phyloP scores from a whole-genome alignment of 2,113 vertebrate genomes.

The Nothoprocta pentlandii region DNA sequence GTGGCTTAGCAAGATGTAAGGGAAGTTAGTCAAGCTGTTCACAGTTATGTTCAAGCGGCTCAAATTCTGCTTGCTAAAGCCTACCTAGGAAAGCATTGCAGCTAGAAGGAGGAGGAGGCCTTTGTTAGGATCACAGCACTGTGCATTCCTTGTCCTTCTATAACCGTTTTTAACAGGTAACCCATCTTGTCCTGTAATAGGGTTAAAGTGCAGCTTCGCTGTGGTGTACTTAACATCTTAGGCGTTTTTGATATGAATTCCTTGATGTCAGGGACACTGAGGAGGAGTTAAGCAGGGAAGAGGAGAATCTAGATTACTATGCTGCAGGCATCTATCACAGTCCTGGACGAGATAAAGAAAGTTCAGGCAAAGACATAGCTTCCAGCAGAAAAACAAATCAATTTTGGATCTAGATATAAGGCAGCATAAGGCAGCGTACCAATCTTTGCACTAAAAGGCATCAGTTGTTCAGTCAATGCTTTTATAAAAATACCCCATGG shows the following conservation, averaged over 20 bases:
- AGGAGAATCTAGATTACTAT: not conserved
- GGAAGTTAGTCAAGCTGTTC: not conserved
- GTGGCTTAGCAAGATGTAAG: not conserved
- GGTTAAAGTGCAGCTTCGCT: not conserved
- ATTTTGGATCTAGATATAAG: conserved; percentile 38
- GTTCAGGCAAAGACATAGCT: conserved; percentile 20
- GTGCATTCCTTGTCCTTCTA: not conserved
- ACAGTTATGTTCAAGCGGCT: not conserved
- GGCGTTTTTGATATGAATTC: not conserved
- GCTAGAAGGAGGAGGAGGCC: not conserved
- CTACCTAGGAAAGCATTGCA: not conserved
- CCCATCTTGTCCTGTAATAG: not conserved
- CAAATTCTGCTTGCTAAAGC: not conserved
- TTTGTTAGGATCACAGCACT: not conserved
- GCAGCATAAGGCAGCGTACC: not conserved
- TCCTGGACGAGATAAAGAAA: conserved; percentile 1
- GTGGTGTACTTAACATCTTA: not conserved
- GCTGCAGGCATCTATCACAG: not conserved
- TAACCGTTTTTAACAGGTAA: not conserved
- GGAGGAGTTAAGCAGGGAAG: conserved; percentile 11
- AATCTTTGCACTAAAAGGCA: conserved; percentile 10
- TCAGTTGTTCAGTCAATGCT: conserved; percentile 10
- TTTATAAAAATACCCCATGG: not conserved
- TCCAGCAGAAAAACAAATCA: conserved; percentile 35
- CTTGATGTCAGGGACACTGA: not conserved